These are phyloP conservation scores for Xenopus borealis DNA, from an alignment of 2,113 vertebrate species.

Conservation along the genomic window DNA sequence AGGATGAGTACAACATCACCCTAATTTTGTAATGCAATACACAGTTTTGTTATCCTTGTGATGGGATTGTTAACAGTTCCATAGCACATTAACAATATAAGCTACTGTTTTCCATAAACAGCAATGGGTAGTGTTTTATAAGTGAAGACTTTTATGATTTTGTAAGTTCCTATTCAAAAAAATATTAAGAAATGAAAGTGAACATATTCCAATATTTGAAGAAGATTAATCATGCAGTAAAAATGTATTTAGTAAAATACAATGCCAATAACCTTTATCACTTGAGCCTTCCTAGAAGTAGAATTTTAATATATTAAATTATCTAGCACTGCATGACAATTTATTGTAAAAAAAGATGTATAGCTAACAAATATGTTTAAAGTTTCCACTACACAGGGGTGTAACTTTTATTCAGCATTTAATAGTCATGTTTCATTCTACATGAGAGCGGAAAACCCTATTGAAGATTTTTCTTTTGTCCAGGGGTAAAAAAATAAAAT, in stretches of 20 bases:
- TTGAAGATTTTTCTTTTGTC: too few species aligned
- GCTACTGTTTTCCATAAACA: slow-evolving; percentile 2
- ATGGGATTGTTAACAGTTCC: neutral
- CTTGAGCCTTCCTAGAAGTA: slow-evolving; percentile 20
- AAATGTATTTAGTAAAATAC: slow-evolving; percentile 16
- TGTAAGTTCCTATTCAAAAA: neutral
- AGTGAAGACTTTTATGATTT: slow-evolving; percentile 5
- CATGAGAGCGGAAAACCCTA: too few species aligned
- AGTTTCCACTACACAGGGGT: too few species aligned
- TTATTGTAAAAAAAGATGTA: slow-evolving; percentile 12
- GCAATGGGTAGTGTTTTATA: slow-evolving; percentile 15
- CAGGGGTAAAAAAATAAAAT: too few species aligned
- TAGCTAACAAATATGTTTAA: too few species aligned
- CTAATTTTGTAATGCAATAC: slow-evolving; percentile 35
- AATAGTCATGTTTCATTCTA: too few species aligned
- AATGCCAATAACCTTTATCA: slow-evolving; percentile 36
- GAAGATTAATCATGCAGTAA: too few species aligned
- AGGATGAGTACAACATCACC: slow-evolving; percentile 10
- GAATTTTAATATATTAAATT: neutral
- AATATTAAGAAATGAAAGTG: neutral
- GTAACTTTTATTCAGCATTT: too few species aligned
- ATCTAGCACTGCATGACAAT: slow-evolving; percentile 3
- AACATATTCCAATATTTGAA: neutral
- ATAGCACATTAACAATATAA: slow-evolving; percentile 5
- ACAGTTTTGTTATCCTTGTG: slow-evolving; percentile 15